phyloP scores from a whole-genome alignment of 2,113 vertebrate genomes.

The Grallaria varia region DNA sequence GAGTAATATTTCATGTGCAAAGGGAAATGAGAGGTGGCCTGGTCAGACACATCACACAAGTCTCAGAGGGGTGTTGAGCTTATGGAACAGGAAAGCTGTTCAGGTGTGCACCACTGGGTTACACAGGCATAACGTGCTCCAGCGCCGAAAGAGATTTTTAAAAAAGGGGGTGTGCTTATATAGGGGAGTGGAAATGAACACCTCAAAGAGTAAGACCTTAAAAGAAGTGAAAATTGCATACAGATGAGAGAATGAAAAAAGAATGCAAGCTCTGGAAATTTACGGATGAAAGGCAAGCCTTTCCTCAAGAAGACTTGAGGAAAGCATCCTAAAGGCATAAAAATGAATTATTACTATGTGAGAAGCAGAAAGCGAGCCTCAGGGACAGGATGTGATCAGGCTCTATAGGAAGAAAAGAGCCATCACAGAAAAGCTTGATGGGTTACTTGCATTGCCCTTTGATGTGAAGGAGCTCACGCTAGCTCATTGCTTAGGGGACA shows the following conservation, averaged over 20 bases:
- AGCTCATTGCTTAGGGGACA: neutral
- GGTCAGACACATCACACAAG: neutral
- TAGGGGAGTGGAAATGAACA: neutral
- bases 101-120: neutral
- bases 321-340: neutral
- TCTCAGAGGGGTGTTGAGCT: neutral
- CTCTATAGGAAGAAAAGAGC: neutral
- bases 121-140: too few relatives aligned
- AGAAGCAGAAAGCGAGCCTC: neutral
- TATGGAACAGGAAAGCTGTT: neutral
- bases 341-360: neutral
- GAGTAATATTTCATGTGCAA: neutral
- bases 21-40: neutral
- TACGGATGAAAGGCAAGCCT: neutral
- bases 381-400: neutral
- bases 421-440: neutral
- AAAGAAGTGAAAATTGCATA: neutral
- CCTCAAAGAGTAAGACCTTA: neutral
- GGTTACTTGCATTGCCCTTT: neutral
- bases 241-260: neutral
- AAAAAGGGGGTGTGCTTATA: neutral
- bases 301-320: neutral
- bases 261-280: neutral
- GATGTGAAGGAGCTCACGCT: neutral
- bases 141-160: rapidly evolving